phyloP scores from a whole-genome alignment of 2,888 invertebrate genomes.

The Spisula subtruncata region DNA sequence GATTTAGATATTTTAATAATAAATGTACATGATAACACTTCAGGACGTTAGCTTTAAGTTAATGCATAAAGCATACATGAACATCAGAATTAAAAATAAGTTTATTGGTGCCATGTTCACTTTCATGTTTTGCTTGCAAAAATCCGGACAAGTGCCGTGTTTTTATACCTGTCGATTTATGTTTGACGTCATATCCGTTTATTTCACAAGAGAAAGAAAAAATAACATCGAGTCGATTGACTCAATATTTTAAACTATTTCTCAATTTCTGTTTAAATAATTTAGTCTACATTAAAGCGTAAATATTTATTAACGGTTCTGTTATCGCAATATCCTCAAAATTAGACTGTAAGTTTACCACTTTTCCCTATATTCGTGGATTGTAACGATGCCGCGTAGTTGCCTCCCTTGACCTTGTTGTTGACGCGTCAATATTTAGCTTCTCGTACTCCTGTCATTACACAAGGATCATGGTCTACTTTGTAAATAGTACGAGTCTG shows the following conservation, averaged over 20 bases:
- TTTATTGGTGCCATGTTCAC: too few species aligned
- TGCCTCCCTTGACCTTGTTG: neutral
- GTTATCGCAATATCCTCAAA: neutral
- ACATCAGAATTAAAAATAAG: too few species aligned
- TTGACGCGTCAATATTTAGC: neutral
- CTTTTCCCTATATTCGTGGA: neutral
- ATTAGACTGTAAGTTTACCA: neutral
- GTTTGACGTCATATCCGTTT: slow-evolving; percentile 18
- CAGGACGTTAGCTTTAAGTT: too few species aligned
- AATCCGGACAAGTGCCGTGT: too few species aligned
- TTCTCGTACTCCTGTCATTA: neutral
- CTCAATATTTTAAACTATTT: neutral
- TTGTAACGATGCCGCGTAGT: neutral
- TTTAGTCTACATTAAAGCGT: neutral
- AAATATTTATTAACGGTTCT: neutral
- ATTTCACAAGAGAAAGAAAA: slow-evolving; percentile 16
- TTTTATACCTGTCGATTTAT: neutral
- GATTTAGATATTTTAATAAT: too few species aligned
- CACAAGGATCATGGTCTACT: neutral
- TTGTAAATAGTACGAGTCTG: neutral
- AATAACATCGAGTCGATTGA: neutral
- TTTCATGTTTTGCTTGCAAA: too few species aligned
- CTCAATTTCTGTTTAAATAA: neutral
- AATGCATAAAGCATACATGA: too few species aligned
- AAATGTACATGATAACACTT: too few species aligned